Conservation (phyloP, 2,888 invertebrate species). For the Microdon myrmicae region DNA sequence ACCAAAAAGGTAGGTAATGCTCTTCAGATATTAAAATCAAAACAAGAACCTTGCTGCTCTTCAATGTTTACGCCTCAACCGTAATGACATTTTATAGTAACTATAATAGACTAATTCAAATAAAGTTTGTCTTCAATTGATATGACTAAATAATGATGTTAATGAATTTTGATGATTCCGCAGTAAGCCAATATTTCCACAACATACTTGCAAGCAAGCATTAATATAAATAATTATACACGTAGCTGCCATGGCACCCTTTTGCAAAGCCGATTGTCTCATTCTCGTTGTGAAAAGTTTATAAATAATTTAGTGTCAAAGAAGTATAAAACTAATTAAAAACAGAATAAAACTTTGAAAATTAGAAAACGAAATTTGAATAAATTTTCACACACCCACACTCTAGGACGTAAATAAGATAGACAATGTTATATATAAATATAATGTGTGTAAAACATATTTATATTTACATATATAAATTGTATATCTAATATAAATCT, state of each 20-base stretch:
- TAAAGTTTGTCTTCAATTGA: neutral
- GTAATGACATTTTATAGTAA: neutral
- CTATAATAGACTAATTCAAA: neutral
- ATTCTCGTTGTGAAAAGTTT: constrained; percentile 52
- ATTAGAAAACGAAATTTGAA: neutral
- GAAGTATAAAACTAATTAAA: too few species aligned
- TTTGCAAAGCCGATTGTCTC: constrained; percentile 42
- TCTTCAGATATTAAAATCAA: too few species aligned
- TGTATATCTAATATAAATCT: too few species aligned
- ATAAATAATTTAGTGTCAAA: constrained; percentile 29
- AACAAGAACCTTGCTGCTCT: too few species aligned
- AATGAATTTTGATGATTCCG: too few species aligned
- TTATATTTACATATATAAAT: too few species aligned
- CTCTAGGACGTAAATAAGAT: too few species aligned
- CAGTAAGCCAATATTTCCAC: too few species aligned
- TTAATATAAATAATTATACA: constrained; percentile 14
- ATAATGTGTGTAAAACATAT: neutral
- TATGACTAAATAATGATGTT: too few species aligned
- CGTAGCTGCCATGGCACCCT: constrained; percentile 36
- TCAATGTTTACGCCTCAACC: neutral
- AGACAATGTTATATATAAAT: constrained; percentile 4
- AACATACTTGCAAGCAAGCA: too few species aligned
- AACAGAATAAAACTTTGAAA: constrained; percentile 12
- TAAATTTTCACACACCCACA: constrained; percentile 15
- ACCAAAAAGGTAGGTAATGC: too few species aligned